A percentile compares a stretch with the other conserved stretches of the same genome.
These are phyloP conservation scores for Menidia menidia DNA, from an alignment of 2,797 vertebrate species.

Conservation along the genomic window DNA sequence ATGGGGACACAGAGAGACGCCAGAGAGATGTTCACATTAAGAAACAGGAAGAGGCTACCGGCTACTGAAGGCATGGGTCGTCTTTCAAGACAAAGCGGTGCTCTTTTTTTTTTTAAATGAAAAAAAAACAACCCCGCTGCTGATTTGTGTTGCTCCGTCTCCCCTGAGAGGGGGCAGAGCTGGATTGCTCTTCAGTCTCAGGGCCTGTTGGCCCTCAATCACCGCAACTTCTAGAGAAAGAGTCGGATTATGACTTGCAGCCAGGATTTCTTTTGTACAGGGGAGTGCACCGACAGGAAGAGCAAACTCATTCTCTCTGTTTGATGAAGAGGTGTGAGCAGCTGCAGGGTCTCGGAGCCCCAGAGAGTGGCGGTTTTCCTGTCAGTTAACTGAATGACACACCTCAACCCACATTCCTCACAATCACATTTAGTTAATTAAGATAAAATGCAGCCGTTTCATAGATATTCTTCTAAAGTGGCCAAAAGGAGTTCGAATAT, in stretches of 20 bases:
- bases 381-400: constrained; percentile 62
- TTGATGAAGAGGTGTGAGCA: constrained; percentile 13
- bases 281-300: constrained; percentile 19
- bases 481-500: neutral
- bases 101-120: neutral
- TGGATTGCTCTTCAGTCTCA: neutral
- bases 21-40: constrained; percentile 16
- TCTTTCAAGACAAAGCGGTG: neutral
- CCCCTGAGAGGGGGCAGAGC: constrained; percentile 9
- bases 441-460: neutral
- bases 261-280: neutral
- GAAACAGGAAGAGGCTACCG: constrained; percentile 3
- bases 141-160: constrained; percentile 10
- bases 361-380: constrained; percentile 67
- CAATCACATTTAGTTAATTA: neutral
- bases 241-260: neutral
- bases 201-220: neutral
- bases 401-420: neutral
- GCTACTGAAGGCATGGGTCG: constrained; percentile 1
- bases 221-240: constrained; percentile 4
- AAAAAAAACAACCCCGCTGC: neutral
- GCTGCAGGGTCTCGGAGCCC: constrained; percentile 3
- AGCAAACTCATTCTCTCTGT: constrained; percentile 1
- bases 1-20: neutral
- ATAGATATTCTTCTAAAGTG: neutral